Base-by-base conservation (phyloP, 2,797 vertebrate species). In the Sardinella longiceps region DNA sequence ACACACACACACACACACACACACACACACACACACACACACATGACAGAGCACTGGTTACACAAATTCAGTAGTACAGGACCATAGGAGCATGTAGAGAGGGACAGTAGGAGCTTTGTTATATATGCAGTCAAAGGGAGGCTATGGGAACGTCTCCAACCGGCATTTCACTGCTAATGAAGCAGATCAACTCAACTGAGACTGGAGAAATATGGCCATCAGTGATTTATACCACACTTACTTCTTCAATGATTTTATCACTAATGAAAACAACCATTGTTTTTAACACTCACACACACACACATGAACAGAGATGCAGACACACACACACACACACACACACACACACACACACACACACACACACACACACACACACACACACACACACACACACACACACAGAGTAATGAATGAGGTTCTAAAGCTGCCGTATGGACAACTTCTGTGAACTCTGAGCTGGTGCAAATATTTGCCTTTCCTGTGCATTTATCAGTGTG, bases 391-490 rank as follows among this genome's bases (percentile, higher is more conserved):
- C 20, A 87, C 81, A 77, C 77, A 84, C 86, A 86, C 50, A 28
- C 88, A 82, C 89, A 87, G 88, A 87, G 56, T 85, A 85, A 60
- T 82, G 84, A 87, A 50, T 84, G 87, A 88, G 48, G 88, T 51
- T 84, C 74, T 83, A 84, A 89, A 85, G 45, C 85, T 80, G 86
- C 83, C 43, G 81, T 48, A 86, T 84, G 87, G 85, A 77, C 88
- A 84, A 70, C 84, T 30, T 86, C 45, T 77, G 86, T 92, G 88
- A 87, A 90, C 88, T 80, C 82, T 33, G 56, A 82, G 86, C 45
- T 39, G 80, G 70, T 84, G 87, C 87, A 90, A 89, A 92, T 91
- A 91, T 91, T 91, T 89, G 91, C 84, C 45, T 81, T 39, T 87
- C 80, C 84, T 63, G 53, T 86, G 84, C 89, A 87, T 92, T 92